These are phyloP conservation scores for Rotaria sp. DNA, from an alignment of 2,888 invertebrate genomes.

Conservation along the genomic window DNA sequence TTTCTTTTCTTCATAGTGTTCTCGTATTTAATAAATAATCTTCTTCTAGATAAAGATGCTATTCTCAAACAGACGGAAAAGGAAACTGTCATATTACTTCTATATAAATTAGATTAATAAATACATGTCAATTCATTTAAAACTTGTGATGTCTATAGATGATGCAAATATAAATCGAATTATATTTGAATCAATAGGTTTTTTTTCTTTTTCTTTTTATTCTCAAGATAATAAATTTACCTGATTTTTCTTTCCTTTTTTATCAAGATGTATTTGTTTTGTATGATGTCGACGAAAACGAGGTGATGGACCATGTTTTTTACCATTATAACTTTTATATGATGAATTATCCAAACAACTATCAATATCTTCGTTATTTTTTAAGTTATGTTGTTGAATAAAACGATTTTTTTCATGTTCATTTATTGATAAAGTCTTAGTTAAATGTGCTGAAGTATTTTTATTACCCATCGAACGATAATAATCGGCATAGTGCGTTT, in stretches of 20 bases:
- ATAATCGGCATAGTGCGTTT: neutral
- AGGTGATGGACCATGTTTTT: slow-evolving; percentile 8
- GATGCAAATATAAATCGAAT: neutral
- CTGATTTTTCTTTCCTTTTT: neutral
- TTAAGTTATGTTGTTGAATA: neutral
- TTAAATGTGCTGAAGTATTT: slow-evolving; percentile 1
- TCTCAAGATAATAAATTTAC: neutral
- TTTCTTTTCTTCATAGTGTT: neutral
- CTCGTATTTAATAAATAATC: too few species aligned
- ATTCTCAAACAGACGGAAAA: neutral
- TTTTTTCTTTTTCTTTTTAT: neutral
- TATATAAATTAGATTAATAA: neutral
- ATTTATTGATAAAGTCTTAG: neutral
- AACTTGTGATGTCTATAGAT: neutral
- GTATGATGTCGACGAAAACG: slow-evolving; percentile 2
- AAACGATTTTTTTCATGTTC: neutral
- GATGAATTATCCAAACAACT: neutral
- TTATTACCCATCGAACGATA: slow-evolving; percentile 1
- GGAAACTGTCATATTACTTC: neutral
- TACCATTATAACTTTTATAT: neutral
- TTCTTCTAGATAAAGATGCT: neutral
- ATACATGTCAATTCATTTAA: neutral
- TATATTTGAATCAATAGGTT: too few species aligned
- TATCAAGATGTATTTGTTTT: neutral
- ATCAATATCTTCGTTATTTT: neutral